Percentiles rank a stretch among this genome's conserved stretches.
Evolutionary conservation across 2,888 invertebrate species (phyloP).

Genomic region (Cryptosula pallasiana): DNA sequence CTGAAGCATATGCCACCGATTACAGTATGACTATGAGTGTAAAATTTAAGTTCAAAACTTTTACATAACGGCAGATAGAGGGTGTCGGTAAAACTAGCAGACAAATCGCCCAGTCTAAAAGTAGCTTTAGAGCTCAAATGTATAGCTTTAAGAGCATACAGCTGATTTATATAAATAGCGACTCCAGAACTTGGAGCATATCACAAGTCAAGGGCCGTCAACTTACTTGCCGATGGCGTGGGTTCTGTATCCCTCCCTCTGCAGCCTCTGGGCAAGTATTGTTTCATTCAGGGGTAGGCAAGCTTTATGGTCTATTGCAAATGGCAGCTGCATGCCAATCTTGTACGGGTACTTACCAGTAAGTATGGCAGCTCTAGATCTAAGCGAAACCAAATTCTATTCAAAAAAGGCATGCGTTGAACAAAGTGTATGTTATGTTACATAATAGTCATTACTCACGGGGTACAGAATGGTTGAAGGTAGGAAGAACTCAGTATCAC

Average conservation of each 20-base stretch:
- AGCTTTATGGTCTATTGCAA: background rate
- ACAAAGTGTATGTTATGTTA: too few species aligned
- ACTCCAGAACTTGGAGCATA: too few species aligned
- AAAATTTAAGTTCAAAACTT: too few species aligned
- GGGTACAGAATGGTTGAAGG: background rate
- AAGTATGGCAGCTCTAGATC: slow-evolving; percentile 11
- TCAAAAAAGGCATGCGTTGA: background rate
- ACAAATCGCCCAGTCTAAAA: too few species aligned
- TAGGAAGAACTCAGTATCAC: background rate
- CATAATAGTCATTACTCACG: slow-evolving; percentile 16
- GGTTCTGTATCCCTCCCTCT: background rate
- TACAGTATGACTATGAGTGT: too few species aligned
- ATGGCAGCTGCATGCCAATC: background rate
- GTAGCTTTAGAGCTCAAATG: too few species aligned
- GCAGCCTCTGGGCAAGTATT: background rate
- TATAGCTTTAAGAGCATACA: too few species aligned
- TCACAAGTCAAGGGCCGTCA: too few species aligned
- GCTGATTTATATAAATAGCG: too few species aligned
- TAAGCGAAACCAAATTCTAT: background rate
- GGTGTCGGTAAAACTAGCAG: too few species aligned
- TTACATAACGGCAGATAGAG: too few species aligned
- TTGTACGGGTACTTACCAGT: slow-evolving; percentile 16
- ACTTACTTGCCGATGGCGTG: slow-evolving; percentile 15
- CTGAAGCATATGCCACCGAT: too few species aligned
- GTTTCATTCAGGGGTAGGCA: background rate